These are phyloP conservation scores for Typhlichthys eigenmanni DNA, from an alignment of 2,797 vertebrate species.

Conservation along the genomic window DNA sequence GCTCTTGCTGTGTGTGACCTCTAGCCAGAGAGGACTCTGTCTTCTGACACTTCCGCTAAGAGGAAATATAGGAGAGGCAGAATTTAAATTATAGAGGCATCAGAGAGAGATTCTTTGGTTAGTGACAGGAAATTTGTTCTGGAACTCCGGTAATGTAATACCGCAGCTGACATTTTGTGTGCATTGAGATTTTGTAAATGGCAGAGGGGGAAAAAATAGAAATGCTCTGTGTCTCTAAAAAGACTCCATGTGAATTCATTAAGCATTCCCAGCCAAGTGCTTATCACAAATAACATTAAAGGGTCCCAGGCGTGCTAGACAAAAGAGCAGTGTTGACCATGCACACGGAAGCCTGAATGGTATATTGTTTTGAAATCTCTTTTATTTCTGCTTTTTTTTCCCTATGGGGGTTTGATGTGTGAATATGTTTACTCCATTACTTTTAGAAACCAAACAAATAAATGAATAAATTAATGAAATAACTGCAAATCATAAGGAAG, in stretches of 20 bases:
- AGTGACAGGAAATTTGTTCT: constrained; percentile 69
- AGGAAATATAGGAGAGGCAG: constrained; percentile 58
- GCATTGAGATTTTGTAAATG: constrained; percentile 67
- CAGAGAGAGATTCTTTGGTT: constrained; percentile 56
- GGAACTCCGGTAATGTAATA: constrained; percentile 67
- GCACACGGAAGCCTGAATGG: constrained; percentile 33
- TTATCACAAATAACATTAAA: constrained; percentile 47
- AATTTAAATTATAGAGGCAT: constrained; percentile 54
- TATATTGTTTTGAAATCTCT: constrained; percentile 21
- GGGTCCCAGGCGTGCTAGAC: constrained; percentile 50
- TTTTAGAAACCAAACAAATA: neutral
- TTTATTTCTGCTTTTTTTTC: constrained; percentile 8
- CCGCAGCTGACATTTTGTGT: constrained; percentile 71
- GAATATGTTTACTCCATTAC: neutral
- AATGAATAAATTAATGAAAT: neutral
- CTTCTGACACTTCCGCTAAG: constrained; percentile 45
- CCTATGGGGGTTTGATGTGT: neutral
- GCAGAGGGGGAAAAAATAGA: constrained; percentile 45
- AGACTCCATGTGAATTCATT: constrained; percentile 65
- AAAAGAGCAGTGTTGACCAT: constrained; percentile 52
- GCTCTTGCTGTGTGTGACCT: constrained; percentile 38
- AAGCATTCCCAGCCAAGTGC: constrained; percentile 63
- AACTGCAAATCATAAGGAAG: neutral
- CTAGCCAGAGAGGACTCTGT: constrained; percentile 35
- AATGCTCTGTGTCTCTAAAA: constrained; percentile 52